Percentiles rank a stretch among this genome's conserved stretches.
Evolutionary conservation across 64 coral and sea anemone species (phyloP).

Genomic region (Trachythela sp.): DNA sequence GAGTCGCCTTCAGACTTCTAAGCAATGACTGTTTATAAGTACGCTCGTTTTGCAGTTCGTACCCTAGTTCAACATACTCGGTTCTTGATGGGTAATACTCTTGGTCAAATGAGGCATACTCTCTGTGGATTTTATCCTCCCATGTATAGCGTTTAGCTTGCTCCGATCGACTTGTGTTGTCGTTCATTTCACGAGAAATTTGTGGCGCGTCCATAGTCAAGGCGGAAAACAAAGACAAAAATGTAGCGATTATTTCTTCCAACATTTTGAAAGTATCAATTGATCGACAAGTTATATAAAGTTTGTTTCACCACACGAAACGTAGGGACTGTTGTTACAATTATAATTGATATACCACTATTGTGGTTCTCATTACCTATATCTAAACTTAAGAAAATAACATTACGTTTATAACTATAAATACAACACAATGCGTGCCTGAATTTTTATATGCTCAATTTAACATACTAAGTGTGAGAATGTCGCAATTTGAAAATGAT

Average conservation of each 20-base stretch:
- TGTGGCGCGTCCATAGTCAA: not conserved
- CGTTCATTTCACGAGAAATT: not conserved
- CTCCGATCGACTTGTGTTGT: not conserved
- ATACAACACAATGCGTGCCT: no score
- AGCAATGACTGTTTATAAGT: slow-evolving; percentile 13
- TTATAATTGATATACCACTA: no score
- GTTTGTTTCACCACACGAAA: no score
- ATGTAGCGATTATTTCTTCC: not conserved
- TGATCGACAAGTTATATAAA: not conserved
- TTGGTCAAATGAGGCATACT: not conserved
- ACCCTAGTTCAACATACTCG: not conserved
- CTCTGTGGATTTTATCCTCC: slow-evolving; percentile 2
- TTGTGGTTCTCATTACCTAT: no score
- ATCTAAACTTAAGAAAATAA: no score
- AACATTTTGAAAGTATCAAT: not conserved
- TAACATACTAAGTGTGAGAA: no score
- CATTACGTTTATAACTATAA: no score
- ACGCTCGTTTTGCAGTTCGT: not conserved
- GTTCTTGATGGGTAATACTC: not conserved
- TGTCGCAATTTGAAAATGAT: no score
- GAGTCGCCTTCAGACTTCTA: slow-evolving; percentile 9
- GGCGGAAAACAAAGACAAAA: not conserved
- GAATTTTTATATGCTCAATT: no score
- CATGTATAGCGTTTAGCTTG: not conserved
- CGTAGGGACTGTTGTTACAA: no score